These are phyloP conservation scores for Cololabis saira DNA, from an alignment of 2,113 vertebrate genomes.

Conservation along the genomic window DNA sequence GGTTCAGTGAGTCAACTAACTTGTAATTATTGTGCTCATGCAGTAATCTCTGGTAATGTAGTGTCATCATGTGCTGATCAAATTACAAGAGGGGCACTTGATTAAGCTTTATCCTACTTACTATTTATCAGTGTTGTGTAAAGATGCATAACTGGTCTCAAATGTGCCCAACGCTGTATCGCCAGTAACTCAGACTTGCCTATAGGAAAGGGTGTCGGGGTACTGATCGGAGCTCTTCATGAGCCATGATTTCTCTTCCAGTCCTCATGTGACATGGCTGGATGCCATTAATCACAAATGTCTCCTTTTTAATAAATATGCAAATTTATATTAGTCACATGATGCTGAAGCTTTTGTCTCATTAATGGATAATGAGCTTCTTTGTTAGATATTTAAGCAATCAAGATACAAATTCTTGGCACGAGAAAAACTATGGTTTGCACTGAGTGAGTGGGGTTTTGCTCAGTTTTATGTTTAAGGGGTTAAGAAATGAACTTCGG, in stretches of 20 bases:
- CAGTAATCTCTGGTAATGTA: conserved; percentile 4
- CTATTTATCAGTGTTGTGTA: not conserved
- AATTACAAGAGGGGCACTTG: not conserved
- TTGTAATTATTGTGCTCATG: conserved; percentile 25
- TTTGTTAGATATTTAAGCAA: conserved; percentile 57
- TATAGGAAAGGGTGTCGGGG: no score
- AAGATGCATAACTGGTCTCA: not conserved
- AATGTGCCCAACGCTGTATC: not conserved
- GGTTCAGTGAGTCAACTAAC: conserved; percentile 23
- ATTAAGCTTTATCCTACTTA: conserved; percentile 2
- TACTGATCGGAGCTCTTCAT: conserved; percentile 9
- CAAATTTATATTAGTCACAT: conserved; percentile 82
- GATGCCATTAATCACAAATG: conserved; percentile 84
- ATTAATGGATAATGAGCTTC: conserved; percentile 83
- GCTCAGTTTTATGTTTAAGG: conserved; percentile 5
- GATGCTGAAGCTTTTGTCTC: conserved; percentile 79
- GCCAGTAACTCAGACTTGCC: no score
- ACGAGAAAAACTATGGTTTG: conserved; percentile 26
- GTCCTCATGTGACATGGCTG: conserved; percentile 73
- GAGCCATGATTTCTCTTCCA: conserved; percentile 46
- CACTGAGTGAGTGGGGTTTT: not conserved
- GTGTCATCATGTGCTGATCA: conserved; percentile 2
- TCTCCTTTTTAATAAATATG: conserved; percentile 85
- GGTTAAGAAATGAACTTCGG: not conserved
- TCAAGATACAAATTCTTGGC: conserved; percentile 60